These are phyloP conservation scores for Thumatha senex DNA, from an alignment of 2,888 invertebrate genomes.

Conservation along the genomic window DNA sequence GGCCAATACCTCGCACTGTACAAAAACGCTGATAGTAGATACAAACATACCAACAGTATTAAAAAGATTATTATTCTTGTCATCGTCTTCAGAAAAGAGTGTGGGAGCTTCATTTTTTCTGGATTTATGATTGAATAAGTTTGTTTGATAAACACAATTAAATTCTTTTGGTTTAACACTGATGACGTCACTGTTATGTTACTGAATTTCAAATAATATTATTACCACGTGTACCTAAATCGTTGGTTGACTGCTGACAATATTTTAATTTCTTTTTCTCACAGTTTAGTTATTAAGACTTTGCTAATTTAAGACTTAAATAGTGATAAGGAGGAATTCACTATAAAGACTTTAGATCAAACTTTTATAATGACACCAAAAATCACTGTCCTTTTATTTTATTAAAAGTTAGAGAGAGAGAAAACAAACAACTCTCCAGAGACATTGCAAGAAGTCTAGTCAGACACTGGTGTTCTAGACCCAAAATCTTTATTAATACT, in stretches of 20 bases:
- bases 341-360: no score
- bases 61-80: slow-evolving; percentile 57
- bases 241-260: no score
- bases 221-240: no score
- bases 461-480: slow-evolving; percentile 16
- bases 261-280: no score
- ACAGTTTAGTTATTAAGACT: no score
- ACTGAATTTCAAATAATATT: background rate
- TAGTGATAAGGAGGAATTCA: no score
- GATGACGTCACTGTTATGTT: background rate
- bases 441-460: no score
- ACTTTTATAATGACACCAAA: background rate
- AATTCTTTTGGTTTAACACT: background rate
- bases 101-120: slow-evolving; percentile 55
- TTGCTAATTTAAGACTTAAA: no score
- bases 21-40: slow-evolving; percentile 57
- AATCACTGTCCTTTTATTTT: background rate
- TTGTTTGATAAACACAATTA: background rate
- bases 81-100: slow-evolving; percentile 52
- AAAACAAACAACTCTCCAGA: no score
- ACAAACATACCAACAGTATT: slow-evolving; percentile 61
- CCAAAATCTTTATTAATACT: slow-evolving; percentile 2
- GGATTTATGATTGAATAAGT: background rate
- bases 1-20: slow-evolving; percentile 72
- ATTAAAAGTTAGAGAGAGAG: no score